Conservation (phyloP, 1,140 invertebrate species). For the Magallana angulata region DNA sequence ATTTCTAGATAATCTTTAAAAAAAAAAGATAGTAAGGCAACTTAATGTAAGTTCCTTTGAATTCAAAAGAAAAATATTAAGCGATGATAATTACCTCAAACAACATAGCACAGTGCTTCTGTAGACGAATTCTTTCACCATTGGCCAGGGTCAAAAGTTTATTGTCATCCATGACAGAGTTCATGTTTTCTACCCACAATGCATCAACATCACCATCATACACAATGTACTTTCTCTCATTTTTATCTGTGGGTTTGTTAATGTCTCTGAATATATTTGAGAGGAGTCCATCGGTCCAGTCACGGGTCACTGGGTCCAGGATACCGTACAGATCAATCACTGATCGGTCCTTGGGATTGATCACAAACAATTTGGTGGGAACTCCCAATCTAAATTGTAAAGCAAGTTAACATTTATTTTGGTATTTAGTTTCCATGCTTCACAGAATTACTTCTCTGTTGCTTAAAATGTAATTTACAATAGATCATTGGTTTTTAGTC, state of each 20-base stretch:
- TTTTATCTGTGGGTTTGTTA: slow-evolving; percentile 86
- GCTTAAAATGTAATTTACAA: neutral
- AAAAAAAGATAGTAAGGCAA: neutral
- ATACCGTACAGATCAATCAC: slow-evolving; percentile 94
- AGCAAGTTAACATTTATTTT: neutral
- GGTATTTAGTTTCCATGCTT: too few species aligned
- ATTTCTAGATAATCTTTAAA: too few species aligned
- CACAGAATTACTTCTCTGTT: neutral
- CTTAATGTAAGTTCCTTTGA: neutral
- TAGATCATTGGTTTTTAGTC: neutral
- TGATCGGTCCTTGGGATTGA: slow-evolving; percentile 90
- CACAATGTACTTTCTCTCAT: slow-evolving; percentile 89
- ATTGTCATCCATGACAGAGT: slow-evolving; percentile 97
- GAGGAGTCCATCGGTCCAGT: slow-evolving; percentile 95
- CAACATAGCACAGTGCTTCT: slow-evolving; percentile 89
- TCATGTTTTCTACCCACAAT: slow-evolving; percentile 97
- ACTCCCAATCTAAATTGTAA: slow-evolving; percentile 82
- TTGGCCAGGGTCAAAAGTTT: slow-evolving; percentile 92
- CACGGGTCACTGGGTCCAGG: slow-evolving; percentile 89
- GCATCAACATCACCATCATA: slow-evolving; percentile 97
- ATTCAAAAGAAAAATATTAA: neutral
- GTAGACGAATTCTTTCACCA: slow-evolving; percentile 91
- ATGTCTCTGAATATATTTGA: slow-evolving; percentile 94
- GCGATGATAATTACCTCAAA: slow-evolving; percentile 86
- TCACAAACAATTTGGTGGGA: slow-evolving; percentile 87